Base-by-base conservation (phyloP, 2,888 invertebrate genomes). In the Megalurothrips usitatus region DNA sequence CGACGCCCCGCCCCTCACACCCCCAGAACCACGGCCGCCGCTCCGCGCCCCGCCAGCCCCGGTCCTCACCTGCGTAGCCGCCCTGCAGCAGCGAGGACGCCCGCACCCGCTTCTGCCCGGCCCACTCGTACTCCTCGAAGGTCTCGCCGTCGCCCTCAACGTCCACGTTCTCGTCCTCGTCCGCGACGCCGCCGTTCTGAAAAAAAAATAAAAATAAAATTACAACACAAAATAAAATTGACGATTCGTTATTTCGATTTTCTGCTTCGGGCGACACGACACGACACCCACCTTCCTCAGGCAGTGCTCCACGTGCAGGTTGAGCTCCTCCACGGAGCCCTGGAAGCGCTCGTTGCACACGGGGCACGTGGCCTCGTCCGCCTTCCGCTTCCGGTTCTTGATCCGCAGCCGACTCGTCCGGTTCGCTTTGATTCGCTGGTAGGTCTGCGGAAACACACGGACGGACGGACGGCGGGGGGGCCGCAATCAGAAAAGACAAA, bases 121-220 rank as follows among this genome's bases (percentile, higher is more conserved):
- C 95, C 97, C 97, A 97, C 86, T 94, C 94, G 87, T 97, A 97
- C 86, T 96, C 96, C 84, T 96, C 94, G 84, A 89, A 89, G 79
- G 84, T 87, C 83, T 89, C 89, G 28, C 88, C 87, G 84, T 89
- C 87, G 68, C 92, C 93, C 88, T 94, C 94, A 0, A 94, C 94
- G 87, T 95, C 96, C 82, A 95, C 95, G 82, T 92, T 93, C 85
- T 94, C 94, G 83, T 92, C 92, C 86, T 94, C 94, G 83, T 92
- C 92, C 82, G 91, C 90, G 14, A 88, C 88, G 28, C 85, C 86
- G 9, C 85, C 85, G 83, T 86, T 85, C 86, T 86, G 82, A 17
- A 78, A 11, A 80, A 68, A 28, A 81, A 81, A 12, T 82, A 83
- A 79, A 80, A 79, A 80, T n/a, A n/a, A 48, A 80, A 10, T 9